Base-by-base conservation (phyloP, 2,888 invertebrate genomes). In the Drosophila incognita region DNA sequence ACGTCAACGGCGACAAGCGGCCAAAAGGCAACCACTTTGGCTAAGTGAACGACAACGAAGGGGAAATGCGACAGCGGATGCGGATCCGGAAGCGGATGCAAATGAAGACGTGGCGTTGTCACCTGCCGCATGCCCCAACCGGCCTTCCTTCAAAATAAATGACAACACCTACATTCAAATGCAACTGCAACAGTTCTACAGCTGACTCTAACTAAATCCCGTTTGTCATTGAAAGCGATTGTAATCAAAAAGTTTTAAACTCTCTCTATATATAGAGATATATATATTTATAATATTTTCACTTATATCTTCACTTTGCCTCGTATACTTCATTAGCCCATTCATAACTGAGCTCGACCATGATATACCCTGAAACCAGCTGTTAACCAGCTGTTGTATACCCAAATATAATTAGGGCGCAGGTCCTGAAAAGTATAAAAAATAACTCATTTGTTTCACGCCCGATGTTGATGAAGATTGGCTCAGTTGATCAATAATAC, bases 41-140 rank as follows among this genome's bases (percentile, higher is more conserved):
- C 66, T 24, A 79, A 78, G 76, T 79, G 76, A 78, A 61, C 75
- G 63, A 33, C 38, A 11, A 24, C 18, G 24, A 18, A 52, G 52
- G 35, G 60, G 59, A 59, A 67, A 31, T 27, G 36, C 38, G 54
- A 13, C 46, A 36, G 48, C 59, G 27, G 38, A 29, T 29, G 38
- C 11, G 33, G 49, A 49, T 35, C 35, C n/a, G 24, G 36, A 51
- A 60, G 13, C 42, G 59, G 7, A 24, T 35, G 35, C 35, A 35
- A 31, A 49, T 65, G 49, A 29, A 40, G 56, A 57, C 42, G n/a
- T 24, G 4, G 40, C 49, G 33, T 13, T 57, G 40, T 38, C 73
- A 73, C 61, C 58, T 69, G 76, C 64, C 57, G n/a, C 71, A 21
- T 53, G 73, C 46, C 31, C n/a, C 62, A 31, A 13, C 42, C 6